These are phyloP conservation scores for Scolopax mira DNA, from an alignment of 2,113 vertebrate genomes.

Conservation along the genomic window DNA sequence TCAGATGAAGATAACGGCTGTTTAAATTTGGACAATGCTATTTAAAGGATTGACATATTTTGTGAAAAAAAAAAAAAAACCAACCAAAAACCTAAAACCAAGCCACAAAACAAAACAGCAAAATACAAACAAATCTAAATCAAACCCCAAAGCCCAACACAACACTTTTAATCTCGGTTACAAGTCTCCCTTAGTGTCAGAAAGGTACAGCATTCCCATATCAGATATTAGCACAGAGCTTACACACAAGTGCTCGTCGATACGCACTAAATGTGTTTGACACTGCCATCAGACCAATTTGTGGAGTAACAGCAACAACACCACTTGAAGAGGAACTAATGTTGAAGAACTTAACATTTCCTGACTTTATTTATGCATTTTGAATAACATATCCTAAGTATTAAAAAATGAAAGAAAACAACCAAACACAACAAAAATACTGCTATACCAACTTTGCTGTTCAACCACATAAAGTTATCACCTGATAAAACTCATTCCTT, in stretches of 20 bases:
- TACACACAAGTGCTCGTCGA: not conserved
- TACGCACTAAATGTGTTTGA: not conserved
- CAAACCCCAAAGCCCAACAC: not conserved
- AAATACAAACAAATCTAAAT: not conserved
- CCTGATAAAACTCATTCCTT: not conserved
- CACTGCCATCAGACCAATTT: not conserved
- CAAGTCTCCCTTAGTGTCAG: not conserved
- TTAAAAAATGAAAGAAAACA: not conserved
- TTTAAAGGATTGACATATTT: constrained; percentile 8
- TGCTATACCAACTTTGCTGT: not conserved
- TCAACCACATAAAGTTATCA: not conserved
- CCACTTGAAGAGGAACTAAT: not conserved
- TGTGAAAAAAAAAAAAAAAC: not conserved
- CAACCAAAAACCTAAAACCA: not conserved
- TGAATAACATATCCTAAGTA: constrained; percentile 37
- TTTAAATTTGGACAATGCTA: constrained; percentile 45
- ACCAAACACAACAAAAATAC: not conserved
- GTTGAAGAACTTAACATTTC: constrained; percentile 12
- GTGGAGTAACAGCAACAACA: not conserved
- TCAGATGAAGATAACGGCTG: constrained; percentile 17
- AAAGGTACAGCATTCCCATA: not conserved
- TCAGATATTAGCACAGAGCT: not conserved
- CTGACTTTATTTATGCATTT: constrained; percentile 29
- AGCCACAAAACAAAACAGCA: not conserved
- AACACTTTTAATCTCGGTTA: not conserved